Evolutionary conservation across 1,140 invertebrate genomes (phyloP).

Genomic region (Hydropsyche tenuis): DNA sequence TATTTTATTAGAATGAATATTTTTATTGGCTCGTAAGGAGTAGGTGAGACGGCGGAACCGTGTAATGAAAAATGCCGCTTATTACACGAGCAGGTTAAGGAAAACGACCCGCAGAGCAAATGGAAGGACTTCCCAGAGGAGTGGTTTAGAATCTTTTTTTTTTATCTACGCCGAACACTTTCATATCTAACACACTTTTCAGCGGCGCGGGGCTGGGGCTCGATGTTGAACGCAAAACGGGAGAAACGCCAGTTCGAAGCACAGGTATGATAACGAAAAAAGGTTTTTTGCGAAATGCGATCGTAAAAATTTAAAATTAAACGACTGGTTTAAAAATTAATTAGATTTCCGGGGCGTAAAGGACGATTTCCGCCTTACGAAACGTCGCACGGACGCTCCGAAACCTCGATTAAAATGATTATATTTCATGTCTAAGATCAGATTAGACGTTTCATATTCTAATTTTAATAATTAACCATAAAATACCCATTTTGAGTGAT

Average conservation of each 20-base stretch:
- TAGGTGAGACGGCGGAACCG: background rate
- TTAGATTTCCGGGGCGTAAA: background rate
- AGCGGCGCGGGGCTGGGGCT: background rate
- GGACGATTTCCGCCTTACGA: no score
- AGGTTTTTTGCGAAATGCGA: no score
- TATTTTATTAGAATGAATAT: conserved; percentile 13
- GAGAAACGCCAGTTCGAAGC: no score
- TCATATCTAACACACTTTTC: no score
- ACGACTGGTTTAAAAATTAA: conserved; percentile 2
- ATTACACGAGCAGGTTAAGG: conserved; percentile 5
- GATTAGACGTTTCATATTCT: no score
- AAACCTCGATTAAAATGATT: no score
- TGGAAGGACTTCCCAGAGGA: background rate
- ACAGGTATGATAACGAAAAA: no score
- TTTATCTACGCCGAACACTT: background rate
- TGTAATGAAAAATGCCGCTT: conserved; percentile 24
- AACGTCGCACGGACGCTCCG: no score
- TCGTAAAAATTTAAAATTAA: background rate
- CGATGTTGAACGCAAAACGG: background rate
- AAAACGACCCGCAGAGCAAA: conserved; percentile 8
- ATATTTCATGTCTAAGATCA: background rate
- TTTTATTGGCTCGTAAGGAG: background rate
- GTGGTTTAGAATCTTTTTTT: conserved; percentile 3
- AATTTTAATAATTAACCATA: no score
- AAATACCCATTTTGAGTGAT: no score